These are phyloP conservation scores for Sinodicranocentrus sp. DNA, from an alignment of 2,888 invertebrate species.

Conservation along the genomic window DNA sequence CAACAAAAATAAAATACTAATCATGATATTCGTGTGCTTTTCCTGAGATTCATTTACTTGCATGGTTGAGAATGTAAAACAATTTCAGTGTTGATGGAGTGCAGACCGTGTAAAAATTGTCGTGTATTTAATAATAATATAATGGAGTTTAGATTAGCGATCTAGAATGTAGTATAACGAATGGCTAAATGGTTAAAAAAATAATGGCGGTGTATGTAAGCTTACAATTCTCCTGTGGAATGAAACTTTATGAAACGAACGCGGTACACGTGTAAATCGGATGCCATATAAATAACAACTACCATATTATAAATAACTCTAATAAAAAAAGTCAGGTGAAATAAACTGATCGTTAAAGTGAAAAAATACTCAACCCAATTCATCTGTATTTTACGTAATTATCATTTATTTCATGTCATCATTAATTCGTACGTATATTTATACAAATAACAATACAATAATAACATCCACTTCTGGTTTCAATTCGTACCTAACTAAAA, in stretches of 20 bases:
- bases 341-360: background rate
- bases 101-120: background rate
- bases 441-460: no score
- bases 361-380: no score
- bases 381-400: no score
- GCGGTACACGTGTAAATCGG: background rate
- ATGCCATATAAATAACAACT: constrained; percentile 11
- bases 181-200: background rate
- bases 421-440: no score
- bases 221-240: background rate
- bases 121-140: background rate
- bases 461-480: no score
- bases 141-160: background rate
- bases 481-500: no score
- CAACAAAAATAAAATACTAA: background rate
- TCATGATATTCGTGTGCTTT: background rate
- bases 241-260: background rate
- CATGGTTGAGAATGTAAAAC: background rate
- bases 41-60: background rate
- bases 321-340: background rate
- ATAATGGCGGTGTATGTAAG: background rate
- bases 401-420: no score
- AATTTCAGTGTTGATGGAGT: constrained; percentile 1
- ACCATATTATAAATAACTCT: background rate
- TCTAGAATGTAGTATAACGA: background rate